phyloP scores from a whole-genome alignment of 2,113 vertebrate species.

The Collichthys lucidus region DNA sequence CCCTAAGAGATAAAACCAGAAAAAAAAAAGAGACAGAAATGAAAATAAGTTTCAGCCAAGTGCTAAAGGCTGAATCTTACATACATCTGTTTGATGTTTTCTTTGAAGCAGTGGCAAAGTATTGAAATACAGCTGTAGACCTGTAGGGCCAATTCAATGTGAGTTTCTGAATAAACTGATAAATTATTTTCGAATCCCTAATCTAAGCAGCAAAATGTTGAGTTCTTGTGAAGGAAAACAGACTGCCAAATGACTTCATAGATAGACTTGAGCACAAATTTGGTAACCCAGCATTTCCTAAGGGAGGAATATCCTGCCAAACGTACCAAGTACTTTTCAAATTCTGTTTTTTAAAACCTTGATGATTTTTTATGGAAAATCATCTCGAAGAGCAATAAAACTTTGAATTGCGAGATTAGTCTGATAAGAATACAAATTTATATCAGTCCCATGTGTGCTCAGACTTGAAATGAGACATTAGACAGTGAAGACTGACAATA shows the following conservation, averaged over 20 bases:
- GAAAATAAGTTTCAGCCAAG: neutral
- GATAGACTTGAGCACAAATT: neutral
- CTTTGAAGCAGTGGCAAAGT: neutral
- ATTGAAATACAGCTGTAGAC: neutral
- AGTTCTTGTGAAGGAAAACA: conserved; percentile 5
- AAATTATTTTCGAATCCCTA: neutral
- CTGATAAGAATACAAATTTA: neutral
- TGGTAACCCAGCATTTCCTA: neutral
- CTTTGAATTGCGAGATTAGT: neutral
- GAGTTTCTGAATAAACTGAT: conserved; percentile 1
- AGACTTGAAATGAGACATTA: neutral
- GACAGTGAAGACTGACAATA: neutral
- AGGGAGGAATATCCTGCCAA: neutral
- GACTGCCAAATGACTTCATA: conserved; percentile 30
- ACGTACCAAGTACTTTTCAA: neutral
- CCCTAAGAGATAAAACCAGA: conserved; percentile 84
- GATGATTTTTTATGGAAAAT: neutral
- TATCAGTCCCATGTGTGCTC: neutral
- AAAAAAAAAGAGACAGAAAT: conserved; percentile 4
- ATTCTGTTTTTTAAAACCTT: neutral
- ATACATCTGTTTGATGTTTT: neutral
- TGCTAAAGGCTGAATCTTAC: neutral
- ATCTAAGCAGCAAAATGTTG: neutral
- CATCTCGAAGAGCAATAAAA: neutral
- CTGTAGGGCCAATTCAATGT: neutral